Evolutionary conservation across 2,797 vertebrate genomes (phyloP).

Genomic region (Siniperca scherzeri): DNA sequence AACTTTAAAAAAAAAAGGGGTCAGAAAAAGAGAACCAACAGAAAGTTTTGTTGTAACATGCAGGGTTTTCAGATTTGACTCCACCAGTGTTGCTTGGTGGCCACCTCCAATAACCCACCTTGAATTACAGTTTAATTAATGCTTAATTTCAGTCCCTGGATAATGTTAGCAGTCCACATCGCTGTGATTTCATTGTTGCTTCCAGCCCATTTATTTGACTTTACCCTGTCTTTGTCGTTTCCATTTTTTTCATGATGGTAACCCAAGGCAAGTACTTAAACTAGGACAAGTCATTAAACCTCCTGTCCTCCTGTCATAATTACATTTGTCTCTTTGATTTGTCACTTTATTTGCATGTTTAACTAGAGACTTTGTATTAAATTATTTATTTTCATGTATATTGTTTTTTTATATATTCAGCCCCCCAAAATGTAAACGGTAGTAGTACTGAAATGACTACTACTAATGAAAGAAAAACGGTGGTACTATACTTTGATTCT

Average conservation of each 20-base stretch:
- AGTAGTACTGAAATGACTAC: slow-evolving; percentile 45
- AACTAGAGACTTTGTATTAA: slow-evolving; percentile 66
- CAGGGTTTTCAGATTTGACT: slow-evolving; percentile 21
- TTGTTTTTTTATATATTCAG: slow-evolving; percentile 53
- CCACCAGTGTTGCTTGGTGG: slow-evolving; percentile 25
- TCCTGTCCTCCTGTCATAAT: slow-evolving; percentile 57
- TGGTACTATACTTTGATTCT: slow-evolving; percentile 62
- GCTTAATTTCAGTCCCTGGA: slow-evolving; percentile 45
- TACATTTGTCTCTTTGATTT: slow-evolving; percentile 62
- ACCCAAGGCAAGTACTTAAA: slow-evolving; percentile 59
- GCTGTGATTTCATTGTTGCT: slow-evolving; percentile 49
- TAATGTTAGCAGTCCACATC: slow-evolving; percentile 39
- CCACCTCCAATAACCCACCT: slow-evolving; percentile 17
- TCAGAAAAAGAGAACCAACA: slow-evolving; percentile 27
- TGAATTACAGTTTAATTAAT: slow-evolving; percentile 53
- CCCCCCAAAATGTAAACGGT: slow-evolving; percentile 53
- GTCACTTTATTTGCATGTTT: slow-evolving; percentile 78
- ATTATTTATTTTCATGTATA: slow-evolving; percentile 81
- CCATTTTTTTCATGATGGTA: slow-evolving; percentile 52
- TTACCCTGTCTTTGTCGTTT: slow-evolving; percentile 53
- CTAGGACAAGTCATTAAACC: slow-evolving; percentile 56
- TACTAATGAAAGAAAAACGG: slow-evolving; percentile 19
- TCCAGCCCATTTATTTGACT: slow-evolving; percentile 53
- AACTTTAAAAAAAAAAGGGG: slow-evolving; percentile 12
- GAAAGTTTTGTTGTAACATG: slow-evolving; percentile 27